phyloP scores from a whole-genome alignment of 2,113 vertebrate species.

The Nesospiza acunhae region DNA sequence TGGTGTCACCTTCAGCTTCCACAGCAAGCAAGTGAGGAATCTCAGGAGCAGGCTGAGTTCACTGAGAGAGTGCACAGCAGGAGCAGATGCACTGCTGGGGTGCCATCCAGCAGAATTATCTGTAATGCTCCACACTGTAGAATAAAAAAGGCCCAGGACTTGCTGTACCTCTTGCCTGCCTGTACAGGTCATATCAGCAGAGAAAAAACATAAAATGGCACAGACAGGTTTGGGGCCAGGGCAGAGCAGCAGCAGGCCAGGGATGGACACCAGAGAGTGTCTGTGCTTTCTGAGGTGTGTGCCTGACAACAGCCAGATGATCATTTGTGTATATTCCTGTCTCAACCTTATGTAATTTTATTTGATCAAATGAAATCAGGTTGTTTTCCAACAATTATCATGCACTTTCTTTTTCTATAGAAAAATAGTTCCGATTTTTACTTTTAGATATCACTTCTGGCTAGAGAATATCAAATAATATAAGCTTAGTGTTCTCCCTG shows the following conservation, averaged over 20 bases:
- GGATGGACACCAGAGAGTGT: not conserved
- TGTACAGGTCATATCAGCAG: not conserved
- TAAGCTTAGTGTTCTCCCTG: not conserved
- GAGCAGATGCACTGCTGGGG: not conserved
- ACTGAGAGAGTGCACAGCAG: not conserved
- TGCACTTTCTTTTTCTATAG: not conserved
- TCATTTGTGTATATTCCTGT: not conserved
- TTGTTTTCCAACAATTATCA: not conserved
- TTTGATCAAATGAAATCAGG: not conserved
- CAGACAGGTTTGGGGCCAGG: not conserved
- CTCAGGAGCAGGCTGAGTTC: not conserved
- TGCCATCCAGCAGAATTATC: constrained; percentile 4
- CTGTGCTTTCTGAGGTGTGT: not conserved
- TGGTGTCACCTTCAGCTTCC: constrained; percentile 46
- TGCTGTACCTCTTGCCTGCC: not conserved
- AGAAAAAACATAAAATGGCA: not conserved
- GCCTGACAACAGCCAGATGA: not conserved
- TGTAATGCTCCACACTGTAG: not conserved
- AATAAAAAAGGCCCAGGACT: not conserved
- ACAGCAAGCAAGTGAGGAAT: not conserved
- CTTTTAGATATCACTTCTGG: not conserved
- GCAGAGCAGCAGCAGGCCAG: not conserved
- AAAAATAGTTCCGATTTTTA: not conserved
- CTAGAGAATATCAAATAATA: not conserved
- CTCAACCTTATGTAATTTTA: not conserved